Base-by-base conservation (phyloP, 2,113 vertebrate genomes). In the Abramis brama region DNA sequence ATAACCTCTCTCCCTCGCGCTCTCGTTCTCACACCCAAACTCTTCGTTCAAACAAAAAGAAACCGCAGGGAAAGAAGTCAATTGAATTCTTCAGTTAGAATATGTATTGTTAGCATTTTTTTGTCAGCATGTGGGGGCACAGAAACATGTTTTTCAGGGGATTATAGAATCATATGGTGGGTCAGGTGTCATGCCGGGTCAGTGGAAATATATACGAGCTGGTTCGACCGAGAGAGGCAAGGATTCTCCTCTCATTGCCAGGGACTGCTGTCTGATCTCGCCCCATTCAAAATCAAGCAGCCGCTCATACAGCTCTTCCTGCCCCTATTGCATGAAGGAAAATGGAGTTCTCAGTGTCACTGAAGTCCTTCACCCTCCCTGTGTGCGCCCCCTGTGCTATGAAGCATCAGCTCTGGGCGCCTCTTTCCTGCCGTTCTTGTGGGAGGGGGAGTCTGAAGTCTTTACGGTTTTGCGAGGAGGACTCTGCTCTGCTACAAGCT, bases 401-500 rank as follows among this genome's bases (percentile, higher is more conserved):
- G 94, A 95, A 81, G 92, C 91, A 7, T 94, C 94, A 33, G 93
- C 90, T 79, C 93, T 93, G 79, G 93, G 93, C 68, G 91, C 89
- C 83, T 93, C 95, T 91, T 94, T 95, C 88, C 75, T 89, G 87
- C 94, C 93, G 43, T 94, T 90, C 92, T 94, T 92, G 47, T 91
- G 86, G 30, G 93, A 93, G 30, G 93, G 93, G 2, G 91, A 93
- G 79, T 94, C 95, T 17, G 93, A 95, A 3, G 93, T 94, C 90
- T 95, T 96, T 5, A 85, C 91, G 3, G 94, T 93, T 89, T 95
- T 95, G 77, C 93, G 92, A 1, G 92, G 91, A 73, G 95, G 94
- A 89, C 94, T 94, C 76, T 95, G 94, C 85, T 96, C 96, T 1
- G 73, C 73, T 19, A 91, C 90, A 11, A 97, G 94, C 89, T 95